Conservation (phyloP, 2,797 vertebrate genomes). For the Micrastur ruficollis region DNA sequence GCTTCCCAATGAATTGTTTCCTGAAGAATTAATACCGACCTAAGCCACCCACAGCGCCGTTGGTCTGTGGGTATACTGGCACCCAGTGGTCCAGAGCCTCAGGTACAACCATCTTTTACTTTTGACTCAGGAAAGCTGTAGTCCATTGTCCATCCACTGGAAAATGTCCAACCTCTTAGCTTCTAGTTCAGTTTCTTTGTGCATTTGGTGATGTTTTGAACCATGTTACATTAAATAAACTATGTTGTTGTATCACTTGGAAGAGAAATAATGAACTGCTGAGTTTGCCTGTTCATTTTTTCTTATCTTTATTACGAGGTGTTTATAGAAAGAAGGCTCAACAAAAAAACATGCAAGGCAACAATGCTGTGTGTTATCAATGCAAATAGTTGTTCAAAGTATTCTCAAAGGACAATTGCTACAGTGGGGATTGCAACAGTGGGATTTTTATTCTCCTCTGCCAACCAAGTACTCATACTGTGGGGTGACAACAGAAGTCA, state of each 20-base stretch:
- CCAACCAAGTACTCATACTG: not conserved
- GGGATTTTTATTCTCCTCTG: not conserved
- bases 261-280: not conserved
- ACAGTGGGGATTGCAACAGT: not conserved
- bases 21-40: not conserved
- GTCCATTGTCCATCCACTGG: not conserved
- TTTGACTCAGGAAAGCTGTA: not conserved
- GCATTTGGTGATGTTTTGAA: not conserved
- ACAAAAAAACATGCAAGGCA: not conserved
- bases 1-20: not conserved
- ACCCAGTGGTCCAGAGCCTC: constrained; percentile 4
- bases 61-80: constrained; percentile 14
- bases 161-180: not conserved
- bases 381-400: not conserved
- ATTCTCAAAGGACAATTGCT: not conserved
- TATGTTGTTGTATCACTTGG: not conserved
- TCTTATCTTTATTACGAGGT: not conserved
- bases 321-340: not conserved
- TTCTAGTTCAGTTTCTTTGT: not conserved
- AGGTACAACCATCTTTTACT: not conserved
- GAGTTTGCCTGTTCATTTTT: not conserved
- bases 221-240: not conserved
- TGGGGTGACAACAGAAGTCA: not conserved
- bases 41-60: not conserved
- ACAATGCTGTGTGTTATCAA: not conserved